Evolutionary conservation across 2,797 vertebrate species (phyloP).

Genomic region (Selene dorsalis): DNA sequence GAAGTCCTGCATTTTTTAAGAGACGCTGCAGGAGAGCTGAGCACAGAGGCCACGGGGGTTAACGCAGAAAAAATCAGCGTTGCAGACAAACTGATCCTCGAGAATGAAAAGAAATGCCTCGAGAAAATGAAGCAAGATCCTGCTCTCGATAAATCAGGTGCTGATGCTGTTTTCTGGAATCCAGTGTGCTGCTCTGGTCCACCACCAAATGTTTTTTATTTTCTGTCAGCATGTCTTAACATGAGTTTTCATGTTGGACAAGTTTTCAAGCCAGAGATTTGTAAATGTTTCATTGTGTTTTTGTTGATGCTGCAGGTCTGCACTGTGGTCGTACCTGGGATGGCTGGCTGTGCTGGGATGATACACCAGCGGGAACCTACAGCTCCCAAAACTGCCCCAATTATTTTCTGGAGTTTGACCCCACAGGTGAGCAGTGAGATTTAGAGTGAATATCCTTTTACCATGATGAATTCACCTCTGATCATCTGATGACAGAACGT

Average conservation of each 20-base stretch:
- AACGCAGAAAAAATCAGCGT: slow-evolving; percentile 52
- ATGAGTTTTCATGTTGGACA: neutral
- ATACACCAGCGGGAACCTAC: slow-evolving; percentile 86
- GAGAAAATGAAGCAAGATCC: slow-evolving; percentile 89
- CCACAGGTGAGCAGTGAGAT: slow-evolving; percentile 82
- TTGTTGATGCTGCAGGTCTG: slow-evolving; percentile 75
- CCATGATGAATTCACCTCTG: slow-evolving; percentile 5
- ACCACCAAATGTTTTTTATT: neutral
- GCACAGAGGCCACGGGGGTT: slow-evolving; percentile 75
- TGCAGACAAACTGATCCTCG: slow-evolving; percentile 84
- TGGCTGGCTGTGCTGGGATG: slow-evolving; percentile 96
- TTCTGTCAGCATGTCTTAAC: neutral
- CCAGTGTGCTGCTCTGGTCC: neutral
- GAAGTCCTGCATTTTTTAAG: slow-evolving; percentile 73
- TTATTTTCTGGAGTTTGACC: slow-evolving; percentile 90
- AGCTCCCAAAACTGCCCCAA: slow-evolving; percentile 89
- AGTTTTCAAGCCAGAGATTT: neutral
- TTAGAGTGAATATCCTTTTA: neutral
- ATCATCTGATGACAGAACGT: neutral
- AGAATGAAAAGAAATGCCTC: slow-evolving; percentile 90
- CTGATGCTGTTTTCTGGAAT: slow-evolving; percentile 3
- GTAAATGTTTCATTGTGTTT: neutral
- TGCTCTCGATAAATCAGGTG: slow-evolving; percentile 91
- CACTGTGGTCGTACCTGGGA: slow-evolving; percentile 94
- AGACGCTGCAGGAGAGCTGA: slow-evolving; percentile 78